phyloP scores from a whole-genome alignment of 2,888 invertebrate genomes.

The Cosmorhoe ocellata region DNA sequence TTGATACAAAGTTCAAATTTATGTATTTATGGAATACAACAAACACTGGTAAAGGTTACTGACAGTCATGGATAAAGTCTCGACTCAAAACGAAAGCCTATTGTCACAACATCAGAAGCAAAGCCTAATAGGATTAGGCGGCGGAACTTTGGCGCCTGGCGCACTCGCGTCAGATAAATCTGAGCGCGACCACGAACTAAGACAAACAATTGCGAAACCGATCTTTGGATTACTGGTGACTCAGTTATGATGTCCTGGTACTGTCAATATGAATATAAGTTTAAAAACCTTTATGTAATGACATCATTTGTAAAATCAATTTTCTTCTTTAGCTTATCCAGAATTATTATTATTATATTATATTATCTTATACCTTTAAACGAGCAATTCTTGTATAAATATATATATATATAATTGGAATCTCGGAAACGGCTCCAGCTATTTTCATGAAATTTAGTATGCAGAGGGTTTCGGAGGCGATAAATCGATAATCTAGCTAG shows the following conservation, averaged over 20 bases:
- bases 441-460: too few species aligned
- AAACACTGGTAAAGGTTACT: background rate
- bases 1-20: background rate
- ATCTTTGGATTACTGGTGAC: slow-evolving; percentile 30
- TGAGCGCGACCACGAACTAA: slow-evolving; percentile 20
- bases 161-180: slow-evolving; percentile 35
- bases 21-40: background rate
- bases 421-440: too few species aligned
- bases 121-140: slow-evolving; percentile 21
- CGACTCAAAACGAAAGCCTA: slow-evolving; percentile 10
- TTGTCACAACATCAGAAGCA: slow-evolving; percentile 18
- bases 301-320: too few species aligned
- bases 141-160: slow-evolving; percentile 31
- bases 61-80: slow-evolving; percentile 6
- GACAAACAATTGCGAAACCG: slow-evolving; percentile 32
- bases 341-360: too few species aligned
- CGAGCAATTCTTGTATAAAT: too few species aligned
- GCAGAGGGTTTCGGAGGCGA: too few species aligned
- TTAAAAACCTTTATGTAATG: too few species aligned
- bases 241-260: slow-evolving; percentile 33
- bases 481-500: too few species aligned
- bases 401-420: too few species aligned
- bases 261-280: background rate
- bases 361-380: too few species aligned
- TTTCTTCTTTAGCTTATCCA: too few species aligned